Base-by-base conservation (phyloP, 2,113 vertebrate species). In the Rhinoderma darwinii region DNA sequence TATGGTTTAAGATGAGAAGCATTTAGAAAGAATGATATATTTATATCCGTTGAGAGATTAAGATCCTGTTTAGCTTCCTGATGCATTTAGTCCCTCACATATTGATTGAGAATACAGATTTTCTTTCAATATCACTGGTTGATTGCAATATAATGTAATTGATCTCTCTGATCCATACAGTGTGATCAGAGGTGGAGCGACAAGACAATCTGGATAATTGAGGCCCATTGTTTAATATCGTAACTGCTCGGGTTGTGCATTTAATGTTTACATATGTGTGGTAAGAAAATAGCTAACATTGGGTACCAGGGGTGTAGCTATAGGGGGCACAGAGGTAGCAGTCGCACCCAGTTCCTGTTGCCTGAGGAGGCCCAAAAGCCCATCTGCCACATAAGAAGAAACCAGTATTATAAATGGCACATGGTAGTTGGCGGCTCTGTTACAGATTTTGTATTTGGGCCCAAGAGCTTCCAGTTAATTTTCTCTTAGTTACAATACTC, bases 121-220 rank as follows among this genome's bases (percentile, higher is more conserved):
- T 43, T 50, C 41, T 54, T 75, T 47, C 75, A 47, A 78, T 54
- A 78, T 75, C 25, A 75, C 72, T n/a, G 41, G 39, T 75, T 75
- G 72, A 75, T 75, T 75, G 72, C 41, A 75, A 44, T n/a, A 37
- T 84, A 84, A 84, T 84, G 66, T 39, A 72, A 84, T 84, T 84
- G 35, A 11, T 83, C 66, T 66, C 37, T 83, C 30, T 84, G 41
- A 82, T 68, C 80, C 35, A 82, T 82, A 68, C 20, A 32, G 27
- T 84, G 44, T 84, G 47, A 84, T 84, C 82, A 84, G 47, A 35
- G 22, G 30, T 1, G 15, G 37, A 68, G 80, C n/a, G 35, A 63
- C 78, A 81, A 61, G 51, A 81, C 50, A 70, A 83, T 83, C 61
- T 70, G 27, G 82, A 84, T 84, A 73, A 84, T 84, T 73, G 82